Evolutionary conservation across 2,113 vertebrate genomes (phyloP).

Genomic region (Archocentrus centrarchus): DNA sequence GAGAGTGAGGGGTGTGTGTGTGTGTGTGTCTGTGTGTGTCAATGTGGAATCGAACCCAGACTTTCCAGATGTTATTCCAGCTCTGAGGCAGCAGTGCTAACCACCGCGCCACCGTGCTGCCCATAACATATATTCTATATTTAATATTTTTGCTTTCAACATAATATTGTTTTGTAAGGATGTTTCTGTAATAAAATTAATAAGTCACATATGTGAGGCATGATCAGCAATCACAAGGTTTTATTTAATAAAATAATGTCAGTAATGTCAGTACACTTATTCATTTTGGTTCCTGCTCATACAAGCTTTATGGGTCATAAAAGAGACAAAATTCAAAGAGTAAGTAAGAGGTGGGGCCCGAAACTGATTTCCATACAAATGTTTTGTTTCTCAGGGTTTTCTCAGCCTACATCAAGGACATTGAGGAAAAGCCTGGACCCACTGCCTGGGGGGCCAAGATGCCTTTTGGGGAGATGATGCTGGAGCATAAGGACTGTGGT

Average conservation of each 20-base stretch:
- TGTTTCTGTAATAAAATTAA: background rate
- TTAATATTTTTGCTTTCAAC: background rate
- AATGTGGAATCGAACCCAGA: no score
- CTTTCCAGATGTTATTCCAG: no score
- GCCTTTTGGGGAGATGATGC: slow-evolving; percentile 84
- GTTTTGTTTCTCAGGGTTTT: slow-evolving; percentile 72
- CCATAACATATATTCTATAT: background rate
- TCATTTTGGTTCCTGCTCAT: background rate
- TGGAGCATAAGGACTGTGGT: slow-evolving; percentile 83
- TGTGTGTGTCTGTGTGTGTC: no score
- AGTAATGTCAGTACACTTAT: background rate
- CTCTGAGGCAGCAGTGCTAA: no score
- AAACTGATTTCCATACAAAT: background rate
- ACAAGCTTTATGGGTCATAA: background rate
- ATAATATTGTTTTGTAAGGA: background rate
- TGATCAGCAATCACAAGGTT: background rate
- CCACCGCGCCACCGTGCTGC: no score
- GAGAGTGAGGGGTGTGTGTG: no score
- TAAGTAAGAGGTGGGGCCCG: no score
- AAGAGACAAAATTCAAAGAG: background rate
- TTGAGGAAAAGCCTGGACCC: slow-evolving; percentile 85
- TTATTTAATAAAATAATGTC: background rate
- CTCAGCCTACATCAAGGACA: slow-evolving; percentile 86
- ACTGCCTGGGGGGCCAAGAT: slow-evolving; percentile 85
- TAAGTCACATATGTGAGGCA: background rate